Evolutionary conservation across 2,888 invertebrate genomes (phyloP).

Genomic region (Cordilura impudica): DNA sequence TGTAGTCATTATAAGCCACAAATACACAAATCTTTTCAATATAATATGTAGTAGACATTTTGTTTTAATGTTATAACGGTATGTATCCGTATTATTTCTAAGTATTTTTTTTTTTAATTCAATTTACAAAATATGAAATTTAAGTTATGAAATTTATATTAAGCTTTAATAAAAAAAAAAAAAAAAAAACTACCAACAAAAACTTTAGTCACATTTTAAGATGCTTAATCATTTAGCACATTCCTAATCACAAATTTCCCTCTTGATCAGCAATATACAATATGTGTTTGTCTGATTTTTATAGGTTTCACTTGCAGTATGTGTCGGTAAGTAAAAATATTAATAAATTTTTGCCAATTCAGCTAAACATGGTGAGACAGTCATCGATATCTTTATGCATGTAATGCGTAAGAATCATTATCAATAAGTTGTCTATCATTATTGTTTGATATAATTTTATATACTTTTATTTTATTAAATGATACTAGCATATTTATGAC

Average conservation of each 20-base stretch:
- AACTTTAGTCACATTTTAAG: background rate
- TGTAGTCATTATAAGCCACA: too few species aligned
- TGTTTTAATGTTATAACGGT: too few species aligned
- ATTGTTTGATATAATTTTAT: constrained; percentile 37
- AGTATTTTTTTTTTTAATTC: too few species aligned
- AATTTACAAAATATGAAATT: too few species aligned
- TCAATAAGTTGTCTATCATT: background rate
- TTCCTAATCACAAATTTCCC: background rate
- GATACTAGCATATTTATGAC: constrained; percentile 36
- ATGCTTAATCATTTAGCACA: constrained; percentile 5
- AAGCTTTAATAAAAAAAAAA: too few species aligned
- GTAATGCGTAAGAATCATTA: background rate
- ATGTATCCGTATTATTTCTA: too few species aligned
- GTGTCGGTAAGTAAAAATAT: background rate
- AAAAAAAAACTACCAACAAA: too few species aligned
- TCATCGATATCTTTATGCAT: background rate
- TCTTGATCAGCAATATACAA: background rate
- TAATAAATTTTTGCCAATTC: constrained; percentile 26
- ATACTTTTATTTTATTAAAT: constrained; percentile 42
- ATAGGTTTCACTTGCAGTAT: constrained; percentile 38
- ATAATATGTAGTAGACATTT: too few species aligned
- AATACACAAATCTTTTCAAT: too few species aligned
- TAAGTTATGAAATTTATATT: too few species aligned
- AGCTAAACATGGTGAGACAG: constrained; percentile 40
- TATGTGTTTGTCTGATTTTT: constrained; percentile 21